A percentile compares a stretch with the other conserved stretches of the same genome.
phyloP scores from a whole-genome alignment of 2,888 invertebrate genomes.

The Griposia aprilina region DNA sequence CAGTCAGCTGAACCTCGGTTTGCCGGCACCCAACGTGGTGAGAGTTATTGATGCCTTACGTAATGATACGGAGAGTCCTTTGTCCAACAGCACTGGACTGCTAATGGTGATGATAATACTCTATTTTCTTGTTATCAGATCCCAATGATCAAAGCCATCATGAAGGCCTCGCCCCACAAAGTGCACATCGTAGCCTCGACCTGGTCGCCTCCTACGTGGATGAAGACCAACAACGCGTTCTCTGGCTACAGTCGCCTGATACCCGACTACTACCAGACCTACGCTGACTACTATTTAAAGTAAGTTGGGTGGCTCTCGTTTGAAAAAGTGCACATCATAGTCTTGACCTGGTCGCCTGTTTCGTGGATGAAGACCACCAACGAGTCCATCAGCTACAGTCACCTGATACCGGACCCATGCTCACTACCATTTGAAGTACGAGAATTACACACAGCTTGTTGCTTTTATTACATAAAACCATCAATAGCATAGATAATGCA shows the following conservation, averaged over 20 bases:
- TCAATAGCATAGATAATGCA: neutral
- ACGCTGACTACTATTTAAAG: constrained; percentile 15
- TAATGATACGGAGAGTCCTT: neutral
- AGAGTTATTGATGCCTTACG: neutral
- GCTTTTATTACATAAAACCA: neutral
- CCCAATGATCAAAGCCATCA: constrained; percentile 7
- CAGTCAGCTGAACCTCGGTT: neutral
- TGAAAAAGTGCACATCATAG: no score
- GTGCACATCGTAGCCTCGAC: constrained; percentile 7
- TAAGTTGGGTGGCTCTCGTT: neutral
- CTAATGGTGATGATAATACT: neutral
- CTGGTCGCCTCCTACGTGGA: constrained; percentile 11
- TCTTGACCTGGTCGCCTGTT: no score
- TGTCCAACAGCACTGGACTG: neutral
- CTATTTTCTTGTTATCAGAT: neutral
- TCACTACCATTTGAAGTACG: neutral
- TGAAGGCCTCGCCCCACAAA: constrained; percentile 1
- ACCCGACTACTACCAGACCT: constrained; percentile 9
- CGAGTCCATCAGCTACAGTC: neutral
- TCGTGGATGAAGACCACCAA: constrained; percentile 8
- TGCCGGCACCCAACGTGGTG: neutral
- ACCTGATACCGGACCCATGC: neutral
- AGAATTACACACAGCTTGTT: neutral
- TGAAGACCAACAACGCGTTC: constrained; percentile 11
- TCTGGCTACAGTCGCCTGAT: neutral